Conservation (phyloP, 2,888 invertebrate species). For the Cephalotes varians region DNA sequence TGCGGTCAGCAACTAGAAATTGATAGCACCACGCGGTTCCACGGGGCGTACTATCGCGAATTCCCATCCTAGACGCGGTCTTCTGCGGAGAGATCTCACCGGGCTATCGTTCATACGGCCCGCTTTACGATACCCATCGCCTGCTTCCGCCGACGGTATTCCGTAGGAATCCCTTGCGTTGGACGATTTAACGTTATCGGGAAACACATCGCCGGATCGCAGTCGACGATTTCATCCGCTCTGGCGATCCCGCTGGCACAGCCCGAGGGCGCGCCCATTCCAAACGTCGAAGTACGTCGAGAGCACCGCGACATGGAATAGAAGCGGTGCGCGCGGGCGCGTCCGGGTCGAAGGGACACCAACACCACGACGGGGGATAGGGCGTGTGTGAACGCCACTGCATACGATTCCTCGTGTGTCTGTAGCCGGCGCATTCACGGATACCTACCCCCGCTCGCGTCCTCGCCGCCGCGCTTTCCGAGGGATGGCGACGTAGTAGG, state of each 20-base stretch:
- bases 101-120: conserved; percentile 51
- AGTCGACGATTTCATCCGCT: conserved; percentile 57
- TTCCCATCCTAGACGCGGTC: conserved; percentile 36
- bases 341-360: conserved; percentile 30
- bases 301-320: conserved; percentile 46
- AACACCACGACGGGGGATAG: background rate
- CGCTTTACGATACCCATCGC: conserved; percentile 54
- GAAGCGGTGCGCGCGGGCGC: conserved; percentile 35
- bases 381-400: conserved; percentile 17
- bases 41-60: conserved; percentile 38
- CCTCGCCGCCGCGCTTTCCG: background rate
- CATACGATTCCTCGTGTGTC: conserved; percentile 11
- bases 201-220: conserved; percentile 56
- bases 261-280: conserved; percentile 44
- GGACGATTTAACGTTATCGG: conserved; percentile 58
- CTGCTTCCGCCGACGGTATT: conserved; percentile 44
- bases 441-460: conserved; percentile 6
- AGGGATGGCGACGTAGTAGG: conserved; percentile 38
- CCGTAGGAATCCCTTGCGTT: conserved; percentile 44
- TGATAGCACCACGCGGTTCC: conserved; percentile 36
- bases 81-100: conserved; percentile 41
- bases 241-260: conserved; percentile 54
- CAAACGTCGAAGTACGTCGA: conserved; percentile 49
- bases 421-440: conserved; percentile 33
- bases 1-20: conserved; percentile 44